Base-by-base conservation (phyloP, 2,888 invertebrate genomes). In the Eulithis testata region DNA sequence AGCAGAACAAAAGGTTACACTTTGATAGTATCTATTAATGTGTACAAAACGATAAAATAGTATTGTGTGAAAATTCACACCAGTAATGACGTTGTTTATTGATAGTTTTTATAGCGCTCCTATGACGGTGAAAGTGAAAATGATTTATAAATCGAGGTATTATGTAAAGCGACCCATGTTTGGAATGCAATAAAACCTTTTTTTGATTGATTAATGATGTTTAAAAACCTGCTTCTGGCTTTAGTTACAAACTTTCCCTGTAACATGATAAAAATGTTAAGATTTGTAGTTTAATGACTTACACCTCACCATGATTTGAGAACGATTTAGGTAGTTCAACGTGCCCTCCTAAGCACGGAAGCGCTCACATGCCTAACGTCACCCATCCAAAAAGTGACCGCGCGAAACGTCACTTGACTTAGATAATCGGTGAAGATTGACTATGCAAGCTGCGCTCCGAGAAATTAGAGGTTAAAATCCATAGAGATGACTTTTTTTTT, bases 41-140 rank as follows among this genome's bases (percentile, higher is more conserved):
- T 8, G 36, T 37, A 74, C 69, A 59, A 66, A 14, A 12, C 5
- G 66, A 70, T 72, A 60, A 65, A 68, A 71, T 63, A 71, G 75
- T 75, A 79, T 77, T 67, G 67, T 63, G 52, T 63, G 64, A 71
- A 76, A 76, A 74, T 75, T 73, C 77, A 68, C 78, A 79, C 73
- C 72, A 66, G 66, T 71, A 74, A 75, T 78, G 67, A 67, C 65
- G 68, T 68, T 62, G 75, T 73, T 73, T 76, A 68, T 68, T 62
- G 54, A 61, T 68, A 51, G 53, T 65, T 56, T 68, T 51, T 61
- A 66, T 68, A 40, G 51, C 65, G 45, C 53, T 59, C 49, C 66
- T 67, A 66, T 59, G 67, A 61, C 51, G 56, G 68, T 63, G 68
- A 69, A 71, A 67, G 74, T 71, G 69, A 70, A 71, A 67, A 75